phyloP scores from a whole-genome alignment of 2,888 invertebrate species.

The Andrena dorsata region DNA sequence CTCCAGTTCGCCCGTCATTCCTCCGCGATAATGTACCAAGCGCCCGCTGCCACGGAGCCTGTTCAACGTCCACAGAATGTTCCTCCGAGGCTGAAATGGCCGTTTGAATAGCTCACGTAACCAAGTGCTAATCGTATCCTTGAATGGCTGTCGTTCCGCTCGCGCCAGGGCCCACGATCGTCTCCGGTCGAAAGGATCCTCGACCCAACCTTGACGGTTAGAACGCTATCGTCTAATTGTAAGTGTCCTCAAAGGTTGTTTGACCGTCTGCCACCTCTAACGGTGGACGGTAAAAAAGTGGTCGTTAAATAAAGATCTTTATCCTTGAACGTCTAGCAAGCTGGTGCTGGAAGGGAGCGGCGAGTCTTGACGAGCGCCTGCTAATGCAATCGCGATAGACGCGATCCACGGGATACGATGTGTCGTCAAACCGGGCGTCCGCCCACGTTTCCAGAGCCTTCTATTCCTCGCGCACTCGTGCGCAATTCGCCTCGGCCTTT shows the following conservation, averaged over 20 bases:
- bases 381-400: slow-evolving; percentile 41
- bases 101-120: not conserved
- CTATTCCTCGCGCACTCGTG: not conserved
- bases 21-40: not conserved
- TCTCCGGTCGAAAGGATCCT: slow-evolving; percentile 6
- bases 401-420: slow-evolving; percentile 5
- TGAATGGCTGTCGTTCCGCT: not conserved
- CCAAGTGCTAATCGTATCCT: slow-evolving; percentile 19
- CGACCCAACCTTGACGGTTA: slow-evolving; percentile 23
- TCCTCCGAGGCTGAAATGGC: not conserved
- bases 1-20: not conserved
- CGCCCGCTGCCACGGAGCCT: not conserved
- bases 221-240: slow-evolving; percentile 46
- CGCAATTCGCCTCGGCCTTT: not conserved
- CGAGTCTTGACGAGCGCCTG: slow-evolving; percentile 2
- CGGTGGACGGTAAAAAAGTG: slow-evolving; percentile 73
- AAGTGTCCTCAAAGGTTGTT: slow-evolving; percentile 49
- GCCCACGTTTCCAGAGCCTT: slow-evolving; percentile 1
- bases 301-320: slow-evolving; percentile 52
- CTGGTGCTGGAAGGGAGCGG: slow-evolving; percentile 17
- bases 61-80: not conserved
- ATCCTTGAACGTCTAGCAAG: slow-evolving; percentile 65
- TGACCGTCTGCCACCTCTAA: slow-evolving; percentile 83
- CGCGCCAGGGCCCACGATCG: slow-evolving; percentile 1
- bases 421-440: not conserved